A percentile compares a stretch with the other conserved stretches of the same genome.
Evolutionary conservation across 1,140 invertebrate species (phyloP).

Genomic region (Oryzaephilus surinamensis): DNA sequence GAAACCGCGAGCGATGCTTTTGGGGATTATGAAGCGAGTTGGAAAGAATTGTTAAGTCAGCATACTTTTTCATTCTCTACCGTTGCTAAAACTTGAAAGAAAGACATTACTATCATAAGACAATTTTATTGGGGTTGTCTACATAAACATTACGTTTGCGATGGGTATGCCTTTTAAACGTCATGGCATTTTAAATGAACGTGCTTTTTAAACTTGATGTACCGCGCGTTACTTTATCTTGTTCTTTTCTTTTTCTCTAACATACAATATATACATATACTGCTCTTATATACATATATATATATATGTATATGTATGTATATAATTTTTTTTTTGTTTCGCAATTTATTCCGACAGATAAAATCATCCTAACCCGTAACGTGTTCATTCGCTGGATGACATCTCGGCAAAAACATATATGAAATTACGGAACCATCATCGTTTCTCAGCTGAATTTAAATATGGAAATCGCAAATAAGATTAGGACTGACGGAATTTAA

Average conservation of each 20-base stretch:
- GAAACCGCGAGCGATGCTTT: slow-evolving; percentile 20
- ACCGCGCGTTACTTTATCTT: slow-evolving; percentile 9
- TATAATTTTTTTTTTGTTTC: slow-evolving; percentile 1
- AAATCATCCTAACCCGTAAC: slow-evolving; percentile 18
- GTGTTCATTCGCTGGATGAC: slow-evolving; percentile 16
- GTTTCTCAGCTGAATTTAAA: slow-evolving; percentile 17
- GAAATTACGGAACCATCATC: slow-evolving; percentile 17
- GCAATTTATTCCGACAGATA: slow-evolving; percentile 20
- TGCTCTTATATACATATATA: not conserved
- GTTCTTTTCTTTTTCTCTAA: slow-evolving; percentile 9
- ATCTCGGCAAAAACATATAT: slow-evolving; percentile 16
- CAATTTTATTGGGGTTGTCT: slow-evolving; percentile 20
- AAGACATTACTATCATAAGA: slow-evolving; percentile 19
- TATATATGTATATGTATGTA: not conserved
- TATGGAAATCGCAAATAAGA: slow-evolving; percentile 20
- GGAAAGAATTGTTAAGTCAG: slow-evolving; percentile 24
- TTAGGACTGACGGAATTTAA: slow-evolving; percentile 16
- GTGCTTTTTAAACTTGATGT: slow-evolving; percentile 18
- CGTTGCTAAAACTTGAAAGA: slow-evolving; percentile 14
- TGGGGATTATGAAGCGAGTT: slow-evolving; percentile 23
- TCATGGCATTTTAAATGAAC: slow-evolving; percentile 15
- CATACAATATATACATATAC: too few relatives aligned
- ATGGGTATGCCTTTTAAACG: slow-evolving; percentile 15
- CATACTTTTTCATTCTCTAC: slow-evolving; percentile 21
- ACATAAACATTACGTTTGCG: slow-evolving; percentile 17